phyloP scores from a whole-genome alignment of 2,797 vertebrate genomes.

The Parotocinclus haroldoi region DNA sequence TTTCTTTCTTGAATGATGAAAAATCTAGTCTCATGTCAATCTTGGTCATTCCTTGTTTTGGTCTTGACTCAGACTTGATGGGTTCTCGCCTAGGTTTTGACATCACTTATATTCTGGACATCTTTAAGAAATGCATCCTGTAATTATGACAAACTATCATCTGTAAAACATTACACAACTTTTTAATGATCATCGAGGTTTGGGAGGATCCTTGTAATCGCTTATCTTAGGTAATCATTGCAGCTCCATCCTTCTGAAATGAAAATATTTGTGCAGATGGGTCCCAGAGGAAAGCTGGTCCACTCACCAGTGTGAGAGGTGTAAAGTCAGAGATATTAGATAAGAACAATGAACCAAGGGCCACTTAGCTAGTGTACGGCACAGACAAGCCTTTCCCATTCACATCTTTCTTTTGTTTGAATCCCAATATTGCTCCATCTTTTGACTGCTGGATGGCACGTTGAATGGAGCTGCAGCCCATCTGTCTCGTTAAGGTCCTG shows the following conservation, averaged over 20 bases:
- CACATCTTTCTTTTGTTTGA: conserved; percentile 36
- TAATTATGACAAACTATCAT: too few species aligned
- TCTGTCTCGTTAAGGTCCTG: conserved; percentile 42
- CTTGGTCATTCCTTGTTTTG: too few species aligned
- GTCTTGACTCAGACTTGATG: too few species aligned
- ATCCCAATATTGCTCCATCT: conserved; percentile 33
- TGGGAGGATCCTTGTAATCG: too few species aligned
- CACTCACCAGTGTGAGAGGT: conserved; percentile 3
- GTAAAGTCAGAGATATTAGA: conserved; percentile 16
- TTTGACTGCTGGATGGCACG: conserved; percentile 38
- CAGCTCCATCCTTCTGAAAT: neutral
- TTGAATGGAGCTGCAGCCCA: conserved; percentile 35
- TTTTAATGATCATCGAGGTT: too few species aligned
- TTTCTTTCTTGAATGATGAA: too few species aligned
- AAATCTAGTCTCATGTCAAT: too few species aligned
- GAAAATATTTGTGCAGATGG: conserved; percentile 21
- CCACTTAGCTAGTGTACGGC: conserved; percentile 18
- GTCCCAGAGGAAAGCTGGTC: neutral
- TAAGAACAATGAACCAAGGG: conserved; percentile 22
- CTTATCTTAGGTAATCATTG: too few species aligned
- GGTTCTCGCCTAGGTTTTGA: too few species aligned
- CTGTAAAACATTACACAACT: too few species aligned
- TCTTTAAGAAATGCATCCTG: too few species aligned
- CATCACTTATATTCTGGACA: too few species aligned
- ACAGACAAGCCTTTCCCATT: conserved; percentile 28